Conservation (phyloP, 2,888 invertebrate genomes). For the Hirtodrosophila confusa region DNA sequence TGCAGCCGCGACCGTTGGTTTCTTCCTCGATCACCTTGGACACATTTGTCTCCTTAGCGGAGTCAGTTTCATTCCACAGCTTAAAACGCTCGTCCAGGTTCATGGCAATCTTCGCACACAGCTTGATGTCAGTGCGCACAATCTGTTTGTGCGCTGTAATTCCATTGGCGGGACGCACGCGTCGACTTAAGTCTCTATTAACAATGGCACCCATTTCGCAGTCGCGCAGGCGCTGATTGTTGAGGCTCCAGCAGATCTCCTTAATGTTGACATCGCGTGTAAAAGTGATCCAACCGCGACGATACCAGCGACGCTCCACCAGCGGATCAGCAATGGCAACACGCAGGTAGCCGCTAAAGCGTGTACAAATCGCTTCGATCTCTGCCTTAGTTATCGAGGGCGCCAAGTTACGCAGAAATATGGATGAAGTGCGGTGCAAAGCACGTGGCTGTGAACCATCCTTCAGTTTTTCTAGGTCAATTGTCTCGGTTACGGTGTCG, state of each 20-base stretch:
- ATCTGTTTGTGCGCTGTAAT: constrained; percentile 95
- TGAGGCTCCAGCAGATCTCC: constrained; percentile 99
- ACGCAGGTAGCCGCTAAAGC: constrained; percentile 96
- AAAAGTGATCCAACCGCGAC: constrained; percentile 99
- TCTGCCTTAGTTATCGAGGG: constrained; percentile 98
- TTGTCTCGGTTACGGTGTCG: constrained; percentile 77
- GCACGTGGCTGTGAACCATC: constrained; percentile 87
- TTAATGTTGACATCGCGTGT: constrained; percentile 98
- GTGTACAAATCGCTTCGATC: constrained; percentile 97
- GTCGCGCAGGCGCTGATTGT: constrained; percentile 90
- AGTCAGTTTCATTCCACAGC: constrained; percentile 88
- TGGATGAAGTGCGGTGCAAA: constrained; percentile 97
- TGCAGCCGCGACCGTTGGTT: constrained; percentile 41
- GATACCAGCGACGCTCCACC: constrained; percentile 97
- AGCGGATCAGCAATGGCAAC: constrained; percentile 98
- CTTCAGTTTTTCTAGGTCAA: constrained; percentile 85
- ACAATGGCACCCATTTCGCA: constrained; percentile 91
- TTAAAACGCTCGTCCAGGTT: constrained; percentile 93
- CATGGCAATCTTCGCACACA: constrained; percentile 95
- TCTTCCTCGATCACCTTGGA: constrained; percentile 14
- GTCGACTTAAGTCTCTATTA: constrained; percentile 96
- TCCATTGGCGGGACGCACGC: constrained; percentile 96
- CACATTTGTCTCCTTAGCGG: not conserved
- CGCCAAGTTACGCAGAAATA: constrained; percentile 97
- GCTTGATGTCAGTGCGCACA: constrained; percentile 94